These are phyloP conservation scores for Capricornis sumatraensis DNA, from an alignment of 2,113 vertebrate species.

Conservation along the genomic window DNA sequence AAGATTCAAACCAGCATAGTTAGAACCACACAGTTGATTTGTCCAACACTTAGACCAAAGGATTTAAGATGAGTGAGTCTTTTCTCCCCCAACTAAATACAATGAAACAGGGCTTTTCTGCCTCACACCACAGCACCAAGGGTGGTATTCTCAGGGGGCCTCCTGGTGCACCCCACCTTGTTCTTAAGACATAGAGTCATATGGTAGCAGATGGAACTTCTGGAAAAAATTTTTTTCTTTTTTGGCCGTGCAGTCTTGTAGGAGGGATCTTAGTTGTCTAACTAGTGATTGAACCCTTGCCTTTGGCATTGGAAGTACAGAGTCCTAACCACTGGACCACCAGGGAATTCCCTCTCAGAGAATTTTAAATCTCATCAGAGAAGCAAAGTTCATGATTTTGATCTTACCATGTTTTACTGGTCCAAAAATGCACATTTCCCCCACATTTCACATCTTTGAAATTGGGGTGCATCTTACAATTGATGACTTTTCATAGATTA, in stretches of 20 bases:
- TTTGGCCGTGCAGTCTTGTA: neutral
- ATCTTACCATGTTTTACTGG: neutral
- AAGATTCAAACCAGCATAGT: neutral
- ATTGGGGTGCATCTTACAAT: neutral
- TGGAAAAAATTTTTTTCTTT: neutral
- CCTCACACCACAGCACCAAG: neutral
- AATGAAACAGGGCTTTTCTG: neutral
- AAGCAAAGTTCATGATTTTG: neutral
- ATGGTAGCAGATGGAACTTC: neutral
- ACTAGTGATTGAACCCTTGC: neutral
- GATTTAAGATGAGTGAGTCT: neutral
- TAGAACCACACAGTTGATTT: neutral
- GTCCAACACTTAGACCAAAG: neutral
- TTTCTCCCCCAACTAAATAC: neutral
- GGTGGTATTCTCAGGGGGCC: neutral
- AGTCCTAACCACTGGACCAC: neutral
- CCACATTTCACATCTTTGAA: conserved; percentile 6
- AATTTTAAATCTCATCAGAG: neutral
- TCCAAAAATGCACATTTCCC: neutral
- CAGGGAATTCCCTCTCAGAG: neutral
- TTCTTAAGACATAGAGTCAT: neutral
- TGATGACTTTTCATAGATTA: neutral
- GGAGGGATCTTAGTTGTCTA: neutral
- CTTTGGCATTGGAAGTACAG: neutral
- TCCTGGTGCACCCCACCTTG: neutral